Evolutionary conservation across 2,113 vertebrate species (phyloP).

Genomic region (Carlito syrichta): DNA sequence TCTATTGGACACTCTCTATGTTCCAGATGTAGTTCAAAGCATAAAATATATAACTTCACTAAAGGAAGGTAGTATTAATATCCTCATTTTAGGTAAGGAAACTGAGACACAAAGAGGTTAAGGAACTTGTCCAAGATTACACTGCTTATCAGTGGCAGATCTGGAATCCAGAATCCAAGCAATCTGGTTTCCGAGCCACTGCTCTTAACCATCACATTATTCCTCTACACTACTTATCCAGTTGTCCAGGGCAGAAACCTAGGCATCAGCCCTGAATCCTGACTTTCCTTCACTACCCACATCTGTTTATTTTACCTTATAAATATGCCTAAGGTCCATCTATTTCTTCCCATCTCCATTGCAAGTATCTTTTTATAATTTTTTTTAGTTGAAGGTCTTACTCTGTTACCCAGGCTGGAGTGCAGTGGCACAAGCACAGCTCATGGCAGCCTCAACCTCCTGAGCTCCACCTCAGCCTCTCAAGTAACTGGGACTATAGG

Average conservation of each 20-base stretch:
- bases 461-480: too few species aligned
- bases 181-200: not conserved
- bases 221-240: not conserved
- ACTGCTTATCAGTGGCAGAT: not conserved
- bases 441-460: too few species aligned
- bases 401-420: too few species aligned
- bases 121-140: conserved; percentile 32
- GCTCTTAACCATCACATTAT: not conserved
- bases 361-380: too few species aligned
- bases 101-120: not conserved
- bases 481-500: too few species aligned
- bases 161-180: conserved; percentile 1
- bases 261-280: not conserved
- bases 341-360: not conserved
- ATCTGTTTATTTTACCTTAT: not conserved
- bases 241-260: not conserved
- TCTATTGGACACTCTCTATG: not conserved
- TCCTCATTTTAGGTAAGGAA: not conserved
- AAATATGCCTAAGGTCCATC: conserved; percentile 23
- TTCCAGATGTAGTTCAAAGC: not conserved
- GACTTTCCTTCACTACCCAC: conserved; percentile 1
- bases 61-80: conserved; percentile 24
- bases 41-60: not conserved
- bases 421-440: too few species aligned
- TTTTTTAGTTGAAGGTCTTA: too few species aligned